These are phyloP conservation scores for Oophaga pumilio DNA, from an alignment of 2,113 vertebrate genomes.

Conservation along the genomic window DNA sequence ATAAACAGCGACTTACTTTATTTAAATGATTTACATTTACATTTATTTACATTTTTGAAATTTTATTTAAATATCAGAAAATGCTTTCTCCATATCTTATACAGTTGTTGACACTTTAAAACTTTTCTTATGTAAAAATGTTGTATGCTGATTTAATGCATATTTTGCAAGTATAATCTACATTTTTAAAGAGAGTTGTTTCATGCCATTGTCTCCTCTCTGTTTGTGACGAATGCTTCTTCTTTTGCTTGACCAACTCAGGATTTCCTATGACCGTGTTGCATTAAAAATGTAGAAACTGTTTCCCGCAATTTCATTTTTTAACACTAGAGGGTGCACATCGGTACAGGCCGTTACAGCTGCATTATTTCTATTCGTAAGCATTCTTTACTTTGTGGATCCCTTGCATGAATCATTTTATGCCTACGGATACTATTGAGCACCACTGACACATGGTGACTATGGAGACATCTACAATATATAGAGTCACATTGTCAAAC, in stretches of 20 bases:
- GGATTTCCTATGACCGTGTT: no score
- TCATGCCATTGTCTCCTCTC: neutral
- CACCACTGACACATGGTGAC: neutral
- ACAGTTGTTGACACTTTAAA: neutral
- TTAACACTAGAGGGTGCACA: neutral
- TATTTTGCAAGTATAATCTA: neutral
- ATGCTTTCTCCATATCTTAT: neutral
- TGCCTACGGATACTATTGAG: neutral
- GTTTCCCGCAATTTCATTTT: neutral
- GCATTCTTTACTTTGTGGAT: neutral
- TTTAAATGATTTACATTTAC: neutral
- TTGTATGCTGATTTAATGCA: neutral
- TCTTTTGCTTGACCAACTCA: neutral
- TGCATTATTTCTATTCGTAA: no score
- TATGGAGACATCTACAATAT: neutral
- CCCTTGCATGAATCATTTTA: neutral
- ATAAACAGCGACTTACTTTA: neutral
- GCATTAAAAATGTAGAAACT: neutral
- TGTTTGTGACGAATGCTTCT: neutral
- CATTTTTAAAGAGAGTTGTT: neutral
- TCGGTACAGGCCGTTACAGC: neutral
- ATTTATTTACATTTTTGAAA: neutral
- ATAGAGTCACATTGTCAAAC: neutral
- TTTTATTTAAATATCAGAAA: neutral
- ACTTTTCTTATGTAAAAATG: neutral